A percentile compares a stretch with the other conserved stretches of the same genome.
These are phyloP conservation scores for Meloe dianella DNA, from an alignment of 2,888 invertebrate genomes.

Conservation along the genomic window DNA sequence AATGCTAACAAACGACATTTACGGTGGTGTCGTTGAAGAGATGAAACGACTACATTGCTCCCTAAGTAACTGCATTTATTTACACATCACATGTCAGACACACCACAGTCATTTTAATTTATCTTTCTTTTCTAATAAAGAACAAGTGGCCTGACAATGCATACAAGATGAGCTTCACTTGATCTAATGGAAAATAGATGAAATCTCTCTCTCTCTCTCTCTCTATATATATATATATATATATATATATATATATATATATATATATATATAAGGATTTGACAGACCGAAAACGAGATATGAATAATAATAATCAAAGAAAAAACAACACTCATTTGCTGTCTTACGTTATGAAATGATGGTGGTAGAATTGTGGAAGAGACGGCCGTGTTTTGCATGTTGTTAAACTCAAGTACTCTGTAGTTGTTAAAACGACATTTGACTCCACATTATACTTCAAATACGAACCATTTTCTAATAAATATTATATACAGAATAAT, in stretches of 20 bases:
- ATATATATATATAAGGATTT: conserved; percentile 30
- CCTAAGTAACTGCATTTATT: conserved; percentile 31
- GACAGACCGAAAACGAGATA: conserved; percentile 33
- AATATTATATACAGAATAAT: conserved; percentile 14
- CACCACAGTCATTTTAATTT: conserved; percentile 47
- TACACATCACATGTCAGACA: conserved; percentile 35
- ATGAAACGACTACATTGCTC: conserved; percentile 1
- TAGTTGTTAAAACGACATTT: neutral
- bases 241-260: too few relatives aligned
- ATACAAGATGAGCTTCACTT: conserved; percentile 48
- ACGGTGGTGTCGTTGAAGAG: conserved; percentile 17
- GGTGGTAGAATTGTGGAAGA: conserved; percentile 8
- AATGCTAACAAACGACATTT: conserved; percentile 21
- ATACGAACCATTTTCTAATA: conserved; percentile 7
- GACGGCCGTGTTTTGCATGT: conserved; percentile 26
- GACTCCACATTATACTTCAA: neutral
- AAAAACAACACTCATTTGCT: conserved; percentile 24
- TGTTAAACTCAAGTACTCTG: neutral
- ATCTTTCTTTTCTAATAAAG: conserved; percentile 51
- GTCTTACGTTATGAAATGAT: conserved; percentile 18
- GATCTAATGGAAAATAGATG: conserved; percentile 45
- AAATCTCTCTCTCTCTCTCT: conserved; percentile 39
- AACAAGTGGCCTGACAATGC: conserved; percentile 49
- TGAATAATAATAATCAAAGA: conserved; percentile 25
- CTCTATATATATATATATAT: neutral